Percentiles rank a stretch among this genome's conserved stretches.
phyloP scores from a whole-genome alignment of 2,888 invertebrate genomes.

The Agriotes lineatus region DNA sequence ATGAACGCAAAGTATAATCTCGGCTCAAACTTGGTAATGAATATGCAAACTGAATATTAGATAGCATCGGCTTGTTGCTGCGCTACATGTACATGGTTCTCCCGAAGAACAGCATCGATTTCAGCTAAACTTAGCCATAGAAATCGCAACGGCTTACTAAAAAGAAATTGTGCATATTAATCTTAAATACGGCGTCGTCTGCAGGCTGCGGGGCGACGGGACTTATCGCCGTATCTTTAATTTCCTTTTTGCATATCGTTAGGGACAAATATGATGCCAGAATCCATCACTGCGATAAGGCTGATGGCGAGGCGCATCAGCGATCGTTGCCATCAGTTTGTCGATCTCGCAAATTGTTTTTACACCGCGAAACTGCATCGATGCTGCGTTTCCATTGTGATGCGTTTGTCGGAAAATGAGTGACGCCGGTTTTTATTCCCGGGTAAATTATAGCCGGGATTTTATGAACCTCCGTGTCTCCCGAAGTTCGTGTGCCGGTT shows the following conservation, averaged over 20 bases:
- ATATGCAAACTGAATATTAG: constrained; percentile 23
- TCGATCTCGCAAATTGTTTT: constrained; percentile 52
- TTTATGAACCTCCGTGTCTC: too few relatives aligned
- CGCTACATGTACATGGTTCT: not conserved
- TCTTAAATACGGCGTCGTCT: constrained; percentile 52
- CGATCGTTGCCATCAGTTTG: constrained; percentile 51
- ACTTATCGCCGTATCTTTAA: constrained; percentile 65
- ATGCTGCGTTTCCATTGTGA: constrained; percentile 29
- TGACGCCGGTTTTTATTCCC: not conserved
- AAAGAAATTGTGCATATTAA: constrained; percentile 53
- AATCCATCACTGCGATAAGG: constrained; percentile 65
- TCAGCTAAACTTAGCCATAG: constrained; percentile 1
- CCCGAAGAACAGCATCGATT: constrained; percentile 14
- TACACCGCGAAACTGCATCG: constrained; percentile 31
- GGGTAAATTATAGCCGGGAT: too few relatives aligned
- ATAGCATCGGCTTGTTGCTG: not conserved
- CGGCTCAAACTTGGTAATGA: constrained; percentile 12
- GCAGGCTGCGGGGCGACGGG: constrained; percentile 35
- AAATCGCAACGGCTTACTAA: constrained; percentile 17
- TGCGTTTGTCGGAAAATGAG: too few relatives aligned
- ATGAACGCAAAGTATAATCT: constrained; percentile 14
- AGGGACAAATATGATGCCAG: constrained; percentile 63
- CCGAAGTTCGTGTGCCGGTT: not conserved
- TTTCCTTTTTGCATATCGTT: constrained; percentile 66
- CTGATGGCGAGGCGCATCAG: constrained; percentile 62